Evolutionary conservation across 1,140 invertebrate genomes (phyloP), one percentile per base, ranked within the genome.

Genomic region (Thaumatotibia leucotreta): DNA sequence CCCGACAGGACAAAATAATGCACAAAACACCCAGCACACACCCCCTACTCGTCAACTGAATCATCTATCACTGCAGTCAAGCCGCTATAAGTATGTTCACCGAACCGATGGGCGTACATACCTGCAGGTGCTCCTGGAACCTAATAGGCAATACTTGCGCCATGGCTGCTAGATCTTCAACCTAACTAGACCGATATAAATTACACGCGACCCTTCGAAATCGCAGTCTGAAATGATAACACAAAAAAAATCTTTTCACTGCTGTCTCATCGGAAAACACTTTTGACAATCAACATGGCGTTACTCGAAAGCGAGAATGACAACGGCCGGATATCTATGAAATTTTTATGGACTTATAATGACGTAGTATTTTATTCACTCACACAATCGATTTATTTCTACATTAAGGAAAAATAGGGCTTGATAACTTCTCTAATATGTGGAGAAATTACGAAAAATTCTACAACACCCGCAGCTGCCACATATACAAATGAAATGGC

Each of bases 51-150:
- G 22, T 33, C 23, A 70, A 61, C 72, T 66, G 72, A 72, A 71
- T 74, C 33, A 68, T 77, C 63, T 63, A 66, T 74, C 75, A 62
- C 68, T 58, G 4, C 65, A 45, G 54, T 73, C 52, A 72, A 78
- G 73, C 64, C 70, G 67, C 74, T 80, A 82, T 82, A 20, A n/a
- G n/a, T 75, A 45, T 84, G 84, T 81, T 69, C 68, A 81, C 76
- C 77, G 84, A 81, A 81, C 68, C 63, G 72, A 89, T 88, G 86
- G 86, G 86, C 86, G 86, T 89, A 91, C 89, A 93, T 94, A 98
- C 97, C 97, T 98, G 97, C 87, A 98, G 94, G 93, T 98, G 97
- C 94, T 99, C 97, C 92, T 98, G 97, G 93, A 98, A 98, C 86
- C 96, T 95, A 92, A 98, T 99, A 72, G 97, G 97, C 86, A 98